Evolutionary conservation across 2,797 vertebrate species (phyloP), one percentile per base, ranked within the genome.

Genomic region (Bryconaethiops microstoma): DNA sequence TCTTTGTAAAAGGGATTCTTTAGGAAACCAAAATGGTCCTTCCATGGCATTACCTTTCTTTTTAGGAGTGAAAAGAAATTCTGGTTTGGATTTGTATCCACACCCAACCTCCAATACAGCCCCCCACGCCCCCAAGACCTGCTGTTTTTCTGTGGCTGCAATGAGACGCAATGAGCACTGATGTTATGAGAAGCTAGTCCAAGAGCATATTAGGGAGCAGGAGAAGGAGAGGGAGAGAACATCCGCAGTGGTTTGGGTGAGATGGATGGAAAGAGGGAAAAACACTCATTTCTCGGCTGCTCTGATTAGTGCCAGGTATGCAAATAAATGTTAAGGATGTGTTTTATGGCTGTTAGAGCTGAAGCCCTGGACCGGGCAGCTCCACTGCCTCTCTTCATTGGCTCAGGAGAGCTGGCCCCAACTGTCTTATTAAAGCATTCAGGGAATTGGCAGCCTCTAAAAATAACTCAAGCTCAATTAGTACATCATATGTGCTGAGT

Each of bases 391-490:
- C 78, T 77, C 64, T 79, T 63, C 84, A 62, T 72, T 76, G 79
- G 67, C 91, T 89, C 90, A 78, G 63, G 88, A 91, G 90, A 90
- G 55, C 82, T 48, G 77, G 52, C 88, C 88, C 88, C 81, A 69
- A 76, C 65, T 82, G 86, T 74, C 86, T 86, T 81, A 89, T 92
- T 92, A 92, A 45, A 86, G 84, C 82, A 74, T 82, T 90, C 83
- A n/a, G 82, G 79, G 72, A 87, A 74, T 10, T 80, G 89, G 88
- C 64, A 79, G 59, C 19, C 70, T 67, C 88, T 87, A 87, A 86
- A 91, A 89, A 91, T 81, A 88, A 86, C 81, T 25, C 39, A 62
- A 0, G 29, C 83, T 85, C 88, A 88, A 87, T 91, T 91, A 90
- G 87, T 77, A 84, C 86, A 76, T 52, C 83, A 82, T 86, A 82